Conservation (phyloP, 2,797 vertebrate genomes). For the Acanthopagrus latus region DNA sequence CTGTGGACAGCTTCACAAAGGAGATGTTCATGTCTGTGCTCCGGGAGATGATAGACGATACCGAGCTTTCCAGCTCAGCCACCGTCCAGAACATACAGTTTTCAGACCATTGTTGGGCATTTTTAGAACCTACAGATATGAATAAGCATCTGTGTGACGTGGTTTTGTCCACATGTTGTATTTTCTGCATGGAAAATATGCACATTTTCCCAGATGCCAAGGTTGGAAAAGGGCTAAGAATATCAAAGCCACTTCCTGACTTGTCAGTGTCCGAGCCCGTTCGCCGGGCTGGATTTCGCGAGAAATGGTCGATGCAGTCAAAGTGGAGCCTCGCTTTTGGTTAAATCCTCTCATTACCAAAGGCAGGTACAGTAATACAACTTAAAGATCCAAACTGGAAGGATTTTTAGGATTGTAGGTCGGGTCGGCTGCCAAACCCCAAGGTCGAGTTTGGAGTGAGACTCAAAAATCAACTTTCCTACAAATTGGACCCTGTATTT, state of each 20-base stretch:
- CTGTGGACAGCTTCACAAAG: slow-evolving; percentile 30
- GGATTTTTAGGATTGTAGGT: no score
- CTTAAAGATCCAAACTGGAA: no score
- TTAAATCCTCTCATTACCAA: no score
- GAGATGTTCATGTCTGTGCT: slow-evolving; percentile 11
- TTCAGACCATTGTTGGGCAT: background rate
- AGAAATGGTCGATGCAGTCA: background rate
- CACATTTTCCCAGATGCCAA: slow-evolving; percentile 24
- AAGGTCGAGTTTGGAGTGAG: no score
- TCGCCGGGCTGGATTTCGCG: slow-evolving; percentile 1
- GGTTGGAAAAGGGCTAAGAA: slow-evolving; percentile 37
- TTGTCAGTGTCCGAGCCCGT: background rate
- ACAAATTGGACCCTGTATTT: no score
- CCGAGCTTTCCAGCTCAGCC: background rate
- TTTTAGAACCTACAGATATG: background rate
- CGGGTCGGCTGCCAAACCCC: no score
- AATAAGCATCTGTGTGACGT: slow-evolving; percentile 5
- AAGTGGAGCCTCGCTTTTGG: background rate
- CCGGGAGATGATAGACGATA: slow-evolving; percentile 2
- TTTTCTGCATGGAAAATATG: slow-evolving; percentile 27
- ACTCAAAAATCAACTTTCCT: no score
- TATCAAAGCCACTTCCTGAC: slow-evolving; percentile 55
- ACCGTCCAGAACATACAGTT: background rate
- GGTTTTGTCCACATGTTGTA: slow-evolving; percentile 13
- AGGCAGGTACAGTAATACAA: no score